Percentiles rank a stretch among this genome's conserved stretches.
These are phyloP conservation scores for Cheilosia scutellata DNA, from an alignment of 2,888 invertebrate genomes.

Conservation along the genomic window DNA sequence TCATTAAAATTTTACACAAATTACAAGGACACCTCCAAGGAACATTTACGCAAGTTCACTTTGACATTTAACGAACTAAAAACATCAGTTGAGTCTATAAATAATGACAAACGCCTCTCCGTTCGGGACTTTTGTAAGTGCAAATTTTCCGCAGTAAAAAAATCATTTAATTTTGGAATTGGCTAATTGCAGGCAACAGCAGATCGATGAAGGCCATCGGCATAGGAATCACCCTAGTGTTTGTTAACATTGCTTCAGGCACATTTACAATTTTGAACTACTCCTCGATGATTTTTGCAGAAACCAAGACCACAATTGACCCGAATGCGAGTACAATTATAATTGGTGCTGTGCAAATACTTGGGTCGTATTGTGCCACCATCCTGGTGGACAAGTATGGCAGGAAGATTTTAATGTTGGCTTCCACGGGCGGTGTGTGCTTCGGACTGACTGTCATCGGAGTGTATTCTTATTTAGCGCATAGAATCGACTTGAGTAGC, in stretches of 20 bases:
- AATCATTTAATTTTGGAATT: background rate
- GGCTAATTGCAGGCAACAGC: constrained; percentile 77
- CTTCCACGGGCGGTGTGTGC: constrained; percentile 80
- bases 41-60: constrained; percentile 76
- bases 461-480: constrained; percentile 77
- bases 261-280: constrained; percentile 82
- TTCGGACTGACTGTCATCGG: constrained; percentile 80
- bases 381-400: constrained; percentile 81
- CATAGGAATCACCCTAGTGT: constrained; percentile 77
- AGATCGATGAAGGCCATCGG: constrained; percentile 79
- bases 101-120: constrained; percentile 52
- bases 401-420: constrained; percentile 80
- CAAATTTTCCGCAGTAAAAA: too few species aligned
- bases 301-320: constrained; percentile 79
- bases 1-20: constrained; percentile 81
- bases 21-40: constrained; percentile 75
- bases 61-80: constrained; percentile 79
- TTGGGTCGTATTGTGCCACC: constrained; percentile 80
- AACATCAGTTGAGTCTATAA: constrained; percentile 75
- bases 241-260: constrained; percentile 80
- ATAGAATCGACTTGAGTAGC: constrained; percentile 73
- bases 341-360: constrained; percentile 80
- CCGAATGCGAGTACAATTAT: constrained; percentile 81
- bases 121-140: constrained; percentile 80
- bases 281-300: constrained; percentile 81